Conservation (phyloP, 2,113 vertebrate species). For the Silurus asotus region DNA sequence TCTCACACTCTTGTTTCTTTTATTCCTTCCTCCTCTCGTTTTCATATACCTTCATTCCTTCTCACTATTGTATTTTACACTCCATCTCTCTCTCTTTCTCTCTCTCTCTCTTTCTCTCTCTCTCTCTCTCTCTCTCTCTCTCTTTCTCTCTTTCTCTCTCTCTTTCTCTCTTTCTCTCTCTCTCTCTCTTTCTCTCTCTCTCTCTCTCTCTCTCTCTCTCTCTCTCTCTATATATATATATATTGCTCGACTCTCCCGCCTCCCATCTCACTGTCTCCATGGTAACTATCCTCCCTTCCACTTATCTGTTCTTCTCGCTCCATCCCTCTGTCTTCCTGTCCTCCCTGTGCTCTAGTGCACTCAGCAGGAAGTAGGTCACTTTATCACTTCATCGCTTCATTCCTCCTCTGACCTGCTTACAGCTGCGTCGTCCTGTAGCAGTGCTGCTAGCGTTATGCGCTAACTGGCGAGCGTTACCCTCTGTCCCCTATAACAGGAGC, state of each 20-base stretch:
- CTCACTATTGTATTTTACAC: neutral
- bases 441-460: constrained; percentile 28
- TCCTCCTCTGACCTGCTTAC: constrained; percentile 74
- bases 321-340: constrained; percentile 39
- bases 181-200: neutral
- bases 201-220: neutral
- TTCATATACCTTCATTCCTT: neutral
- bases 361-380: constrained; percentile 80
- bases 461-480: neutral
- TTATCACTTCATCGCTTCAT: constrained; percentile 52
- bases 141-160: neutral
- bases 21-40: neutral
- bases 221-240: neutral
- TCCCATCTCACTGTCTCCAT: constrained; percentile 4
- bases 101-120: neutral
- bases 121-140: no score
- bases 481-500: neutral
- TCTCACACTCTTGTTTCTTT: neutral
- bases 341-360: constrained; percentile 57
- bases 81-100: neutral
- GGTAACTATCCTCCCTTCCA: neutral
- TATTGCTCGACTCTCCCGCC: no score
- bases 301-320: constrained; percentile 38
- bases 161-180: neutral
- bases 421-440: constrained; percentile 63